Percentiles rank a stretch among this genome's conserved stretches.
Conservation (phyloP, 2,113 vertebrate genomes). For the Litocranius walleri region DNA sequence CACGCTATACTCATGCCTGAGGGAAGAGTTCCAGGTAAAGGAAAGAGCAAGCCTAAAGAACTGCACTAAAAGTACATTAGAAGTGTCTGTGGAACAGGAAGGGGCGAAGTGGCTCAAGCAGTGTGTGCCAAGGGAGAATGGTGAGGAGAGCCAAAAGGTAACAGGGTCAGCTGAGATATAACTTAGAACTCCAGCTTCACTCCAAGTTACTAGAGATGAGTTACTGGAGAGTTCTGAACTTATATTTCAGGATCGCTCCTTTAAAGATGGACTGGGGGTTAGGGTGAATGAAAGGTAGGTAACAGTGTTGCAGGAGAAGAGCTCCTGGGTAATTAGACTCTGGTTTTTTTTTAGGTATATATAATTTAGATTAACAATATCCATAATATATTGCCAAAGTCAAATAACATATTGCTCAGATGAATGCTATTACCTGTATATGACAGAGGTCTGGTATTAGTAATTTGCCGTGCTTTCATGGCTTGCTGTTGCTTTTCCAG, state of each 20-base stretch:
- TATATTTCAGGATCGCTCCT: neutral
- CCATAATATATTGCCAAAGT: neutral
- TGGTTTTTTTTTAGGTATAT: neutral
- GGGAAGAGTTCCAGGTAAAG: neutral
- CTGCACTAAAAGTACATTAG: neutral
- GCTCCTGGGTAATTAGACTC: neutral
- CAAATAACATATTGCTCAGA: neutral
- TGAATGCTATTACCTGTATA: conserved; percentile 84
- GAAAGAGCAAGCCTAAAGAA: neutral
- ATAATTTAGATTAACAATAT: neutral
- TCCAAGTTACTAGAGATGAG: neutral
- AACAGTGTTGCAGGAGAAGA: neutral
- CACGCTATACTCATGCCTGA: neutral
- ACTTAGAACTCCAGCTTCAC: neutral
- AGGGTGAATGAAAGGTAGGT: neutral
- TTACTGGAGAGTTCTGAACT: neutral
- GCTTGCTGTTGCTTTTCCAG: conserved; percentile 97
- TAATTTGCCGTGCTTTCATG: conserved; percentile 96
- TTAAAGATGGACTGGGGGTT: neutral
- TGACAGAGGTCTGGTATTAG: conserved; percentile 94
- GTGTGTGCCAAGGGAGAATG: neutral
- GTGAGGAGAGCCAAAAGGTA: neutral
- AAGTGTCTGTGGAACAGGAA: neutral
- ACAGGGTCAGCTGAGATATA: neutral
- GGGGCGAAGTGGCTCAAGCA: neutral